A percentile compares a stretch with the other conserved stretches of the same genome.
Evolutionary conservation across 2,888 invertebrate genomes (phyloP).

Genomic region (Lathronympha strigana): DNA sequence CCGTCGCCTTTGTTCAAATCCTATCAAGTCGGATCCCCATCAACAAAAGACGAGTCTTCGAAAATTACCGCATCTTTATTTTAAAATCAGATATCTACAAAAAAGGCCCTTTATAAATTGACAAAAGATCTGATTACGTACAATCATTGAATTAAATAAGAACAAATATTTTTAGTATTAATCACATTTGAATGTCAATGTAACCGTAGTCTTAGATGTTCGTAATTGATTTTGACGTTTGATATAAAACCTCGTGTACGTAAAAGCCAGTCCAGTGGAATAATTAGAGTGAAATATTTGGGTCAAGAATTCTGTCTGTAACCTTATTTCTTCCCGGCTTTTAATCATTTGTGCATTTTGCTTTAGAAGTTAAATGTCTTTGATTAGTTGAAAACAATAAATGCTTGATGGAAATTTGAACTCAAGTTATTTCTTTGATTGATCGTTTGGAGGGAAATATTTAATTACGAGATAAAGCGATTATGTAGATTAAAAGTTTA

Average conservation of each 20-base stretch:
- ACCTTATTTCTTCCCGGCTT: conserved; percentile 7
- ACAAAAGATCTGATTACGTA: too few species aligned
- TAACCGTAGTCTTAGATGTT: background rate
- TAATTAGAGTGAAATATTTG: conserved; percentile 18
- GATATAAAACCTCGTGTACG: conserved; percentile 1
- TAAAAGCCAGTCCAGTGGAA: background rate
- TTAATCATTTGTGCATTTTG: background rate
- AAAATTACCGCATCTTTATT: too few species aligned
- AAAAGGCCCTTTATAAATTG: too few species aligned
- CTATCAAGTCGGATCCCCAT: too few species aligned
- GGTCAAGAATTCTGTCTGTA: conserved; percentile 10
- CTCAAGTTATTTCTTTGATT: background rate
- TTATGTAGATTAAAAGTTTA: background rate
- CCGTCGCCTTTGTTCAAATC: too few species aligned
- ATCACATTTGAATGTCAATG: too few species aligned
- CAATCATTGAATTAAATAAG: background rate
- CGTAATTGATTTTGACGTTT: conserved; percentile 1
- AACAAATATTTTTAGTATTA: too few species aligned
- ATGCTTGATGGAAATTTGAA: background rate
- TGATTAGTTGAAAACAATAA: background rate
- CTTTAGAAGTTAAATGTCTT: background rate
- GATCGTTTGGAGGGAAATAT: background rate
- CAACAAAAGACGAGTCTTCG: too few species aligned
- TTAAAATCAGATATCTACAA: too few species aligned
- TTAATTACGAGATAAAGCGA: background rate